Percentiles rank a stretch among this genome's conserved stretches.
Evolutionary conservation across 2,888 invertebrate species (phyloP).

Genomic region (Antheraea yamamai): DNA sequence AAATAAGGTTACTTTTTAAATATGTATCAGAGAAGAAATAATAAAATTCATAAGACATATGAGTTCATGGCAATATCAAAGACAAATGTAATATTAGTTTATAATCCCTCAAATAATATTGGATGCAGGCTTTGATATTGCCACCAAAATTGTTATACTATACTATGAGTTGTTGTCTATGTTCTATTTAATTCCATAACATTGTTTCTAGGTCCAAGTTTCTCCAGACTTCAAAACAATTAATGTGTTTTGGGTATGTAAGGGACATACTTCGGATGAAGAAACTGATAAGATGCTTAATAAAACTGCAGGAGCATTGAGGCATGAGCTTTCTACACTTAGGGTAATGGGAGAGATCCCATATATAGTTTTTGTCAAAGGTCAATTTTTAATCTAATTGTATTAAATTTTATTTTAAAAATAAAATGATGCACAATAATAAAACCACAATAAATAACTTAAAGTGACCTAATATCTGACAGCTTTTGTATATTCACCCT

Average conservation of each 20-base stretch:
- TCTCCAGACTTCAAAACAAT: constrained; percentile 85
- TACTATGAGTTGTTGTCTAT: neutral
- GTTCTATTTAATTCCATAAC: neutral
- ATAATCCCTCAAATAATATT: neutral
- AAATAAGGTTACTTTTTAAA: no score
- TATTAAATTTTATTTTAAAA: neutral
- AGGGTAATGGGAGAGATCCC: constrained; percentile 89
- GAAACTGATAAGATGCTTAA: constrained; percentile 80
- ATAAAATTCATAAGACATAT: no score
- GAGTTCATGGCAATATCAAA: no score
- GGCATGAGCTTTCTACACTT: constrained; percentile 88
- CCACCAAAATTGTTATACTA: neutral
- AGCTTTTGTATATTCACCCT: no score
- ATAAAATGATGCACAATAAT: no score
- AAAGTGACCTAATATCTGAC: no score
- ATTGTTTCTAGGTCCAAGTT: constrained; percentile 79
- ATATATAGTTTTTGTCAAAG: constrained; percentile 87
- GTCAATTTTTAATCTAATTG: constrained; percentile 44
- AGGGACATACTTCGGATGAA: constrained; percentile 73
- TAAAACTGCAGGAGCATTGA: constrained; percentile 80
- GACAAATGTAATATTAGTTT: no score
- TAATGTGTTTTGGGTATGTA: constrained; percentile 88
- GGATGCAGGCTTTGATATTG: neutral
- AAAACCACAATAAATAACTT: no score
- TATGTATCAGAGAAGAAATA: no score